These are phyloP conservation scores for Gymnocypris eckloni DNA, from an alignment of 2,797 vertebrate genomes.

Conservation along the genomic window DNA sequence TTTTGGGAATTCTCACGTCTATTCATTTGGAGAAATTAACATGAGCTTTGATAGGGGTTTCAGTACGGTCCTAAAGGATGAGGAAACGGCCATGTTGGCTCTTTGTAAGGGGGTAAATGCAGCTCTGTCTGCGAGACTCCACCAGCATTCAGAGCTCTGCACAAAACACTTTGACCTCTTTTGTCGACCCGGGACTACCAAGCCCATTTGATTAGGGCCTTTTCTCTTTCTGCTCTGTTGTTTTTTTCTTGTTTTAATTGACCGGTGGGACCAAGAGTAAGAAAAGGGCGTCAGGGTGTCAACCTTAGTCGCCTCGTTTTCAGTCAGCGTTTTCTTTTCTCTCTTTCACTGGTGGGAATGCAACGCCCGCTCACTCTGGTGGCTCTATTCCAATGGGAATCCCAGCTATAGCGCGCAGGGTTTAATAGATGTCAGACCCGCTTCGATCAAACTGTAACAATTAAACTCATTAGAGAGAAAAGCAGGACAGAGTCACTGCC, in stretches of 20 bases:
- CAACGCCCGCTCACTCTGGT: constrained; percentile 58
- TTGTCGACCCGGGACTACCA: constrained; percentile 68
- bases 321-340: constrained; percentile 43
- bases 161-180: constrained; percentile 79
- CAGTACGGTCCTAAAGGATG: constrained; percentile 74
- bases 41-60: constrained; percentile 79
- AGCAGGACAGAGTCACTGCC: constrained; percentile 66
- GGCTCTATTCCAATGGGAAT: constrained; percentile 66
- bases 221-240: constrained; percentile 54
- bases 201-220: constrained; percentile 69
- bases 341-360: constrained; percentile 73
- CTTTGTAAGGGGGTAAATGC: constrained; percentile 80
- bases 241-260: constrained; percentile 61
- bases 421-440: constrained; percentile 73
- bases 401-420: constrained; percentile 63
- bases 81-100: constrained; percentile 79
- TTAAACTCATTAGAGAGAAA: constrained; percentile 69
- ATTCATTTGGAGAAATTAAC: constrained; percentile 77
- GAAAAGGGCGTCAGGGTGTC: constrained; percentile 44
- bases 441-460: constrained; percentile 68
- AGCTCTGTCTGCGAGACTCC: constrained; percentile 73
- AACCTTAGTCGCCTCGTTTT: constrained; percentile 53
- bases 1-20: constrained; percentile 71
- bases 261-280: constrained; percentile 49
- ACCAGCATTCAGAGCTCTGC: constrained; percentile 71